Base-by-base conservation (phyloP, 1,140 invertebrate species). In the Pseudobourletiella spinata region DNA sequence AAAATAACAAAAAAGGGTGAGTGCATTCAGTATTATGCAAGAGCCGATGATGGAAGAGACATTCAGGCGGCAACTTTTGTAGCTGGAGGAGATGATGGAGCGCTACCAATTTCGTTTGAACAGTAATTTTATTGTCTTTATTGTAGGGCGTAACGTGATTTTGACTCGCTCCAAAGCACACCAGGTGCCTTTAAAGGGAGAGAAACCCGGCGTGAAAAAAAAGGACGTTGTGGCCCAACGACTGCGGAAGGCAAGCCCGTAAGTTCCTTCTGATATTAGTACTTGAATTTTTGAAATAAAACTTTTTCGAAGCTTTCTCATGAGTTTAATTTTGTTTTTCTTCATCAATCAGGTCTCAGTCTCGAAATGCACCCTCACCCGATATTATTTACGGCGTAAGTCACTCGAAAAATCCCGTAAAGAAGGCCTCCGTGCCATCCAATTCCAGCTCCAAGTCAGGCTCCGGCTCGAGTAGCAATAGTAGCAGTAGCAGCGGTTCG, bases 1-100 rank as follows among this genome's bases (percentile, higher is more conserved):
- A 73, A 67, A 51, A 43, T 71, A 14, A 61, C 70, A 1, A 70
- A 71, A 52, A 73, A 72, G 71, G 73, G 71, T 73, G 28, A 25
- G 24, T 29, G n/a, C n/a, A n/a, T n/a, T n/a, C n/a, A n/a, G n/a
- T n/a, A n/a, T n/a, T 43, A 56, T 44, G n/a, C n/a, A n/a, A n/a
- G n/a, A n/a, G n/a, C n/a, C n/a, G n/a, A n/a, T n/a, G n/a, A n/a
- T n/a, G n/a, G n/a, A n/a, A n/a, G n/a, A n/a, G n/a, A n/a, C n/a
- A n/a, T n/a, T n/a, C n/a, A n/a, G n/a, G n/a, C n/a, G n/a, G n/a
- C n/a, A n/a, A n/a, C n/a, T n/a, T n/a, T n/a, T n/a, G n/a, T n/a
- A n/a, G n/a, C n/a, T n/a, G n/a, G n/a, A n/a, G n/a, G n/a, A n/a
- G n/a, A n/a, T n/a, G n/a, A n/a, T n/a, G n/a, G n/a, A n/a, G n/a